Evolutionary conservation across 2,113 vertebrate species (phyloP).

Genomic region (Lepisosteus osseus): DNA sequence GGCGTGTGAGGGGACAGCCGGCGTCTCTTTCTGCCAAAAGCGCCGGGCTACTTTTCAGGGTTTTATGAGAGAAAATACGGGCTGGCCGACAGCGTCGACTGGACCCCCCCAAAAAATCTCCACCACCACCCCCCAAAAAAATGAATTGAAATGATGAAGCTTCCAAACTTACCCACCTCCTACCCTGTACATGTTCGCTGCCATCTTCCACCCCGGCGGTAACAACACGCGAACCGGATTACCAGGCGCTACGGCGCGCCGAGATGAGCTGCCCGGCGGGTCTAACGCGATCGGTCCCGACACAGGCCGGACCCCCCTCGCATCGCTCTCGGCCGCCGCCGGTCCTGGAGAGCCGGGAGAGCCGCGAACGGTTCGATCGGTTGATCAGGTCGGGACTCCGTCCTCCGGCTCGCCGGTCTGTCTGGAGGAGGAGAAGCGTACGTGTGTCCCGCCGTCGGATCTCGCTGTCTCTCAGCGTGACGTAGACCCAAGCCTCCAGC

Average conservation of each 20-base stretch:
- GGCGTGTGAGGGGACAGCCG: too few species aligned
- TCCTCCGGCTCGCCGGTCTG: slow-evolving; percentile 2
- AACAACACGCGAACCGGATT: slow-evolving; percentile 13
- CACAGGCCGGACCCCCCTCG: neutral
- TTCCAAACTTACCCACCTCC: slow-evolving; percentile 26
- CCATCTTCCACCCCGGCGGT: slow-evolving; percentile 19
- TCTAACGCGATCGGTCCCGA: neutral
- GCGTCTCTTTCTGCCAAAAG: too few species aligned
- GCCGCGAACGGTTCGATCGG: neutral
- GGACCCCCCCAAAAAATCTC: too few species aligned
- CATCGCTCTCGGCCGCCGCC: neutral
- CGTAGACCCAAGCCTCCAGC: slow-evolving; percentile 12
- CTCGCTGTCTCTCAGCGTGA: slow-evolving; percentile 3
- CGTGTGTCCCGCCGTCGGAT: neutral
- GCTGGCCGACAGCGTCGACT: too few species aligned
- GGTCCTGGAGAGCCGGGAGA: neutral
- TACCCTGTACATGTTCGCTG: slow-evolving; percentile 34
- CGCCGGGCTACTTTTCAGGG: too few species aligned
- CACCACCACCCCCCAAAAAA: neutral
- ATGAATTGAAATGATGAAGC: slow-evolving; percentile 9
- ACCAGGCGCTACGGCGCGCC: neutral
- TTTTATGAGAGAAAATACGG: too few species aligned
- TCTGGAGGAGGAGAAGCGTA: neutral
- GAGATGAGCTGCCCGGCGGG: neutral
- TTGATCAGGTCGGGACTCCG: slow-evolving; percentile 2